phyloP scores from a whole-genome alignment of 2,888 invertebrate genomes.

The Drosophila merina region DNA sequence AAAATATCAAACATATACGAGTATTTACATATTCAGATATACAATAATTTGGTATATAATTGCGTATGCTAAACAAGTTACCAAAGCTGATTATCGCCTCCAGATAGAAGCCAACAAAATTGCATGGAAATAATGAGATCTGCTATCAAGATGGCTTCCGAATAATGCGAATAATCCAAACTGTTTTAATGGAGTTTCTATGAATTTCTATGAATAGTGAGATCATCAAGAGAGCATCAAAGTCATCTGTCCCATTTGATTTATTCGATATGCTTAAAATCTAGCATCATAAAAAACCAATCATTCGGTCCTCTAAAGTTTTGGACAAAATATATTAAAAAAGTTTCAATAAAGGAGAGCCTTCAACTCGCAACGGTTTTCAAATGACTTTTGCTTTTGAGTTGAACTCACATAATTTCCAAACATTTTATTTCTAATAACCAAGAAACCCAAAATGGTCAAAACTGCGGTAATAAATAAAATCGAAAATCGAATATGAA shows the following conservation, averaged over 20 bases:
- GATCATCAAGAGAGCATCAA: slow-evolving; percentile 36
- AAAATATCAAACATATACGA: slow-evolving; percentile 55
- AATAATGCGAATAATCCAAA: slow-evolving; percentile 3
- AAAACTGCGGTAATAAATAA: slow-evolving; percentile 67
- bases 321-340: slow-evolving; percentile 51
- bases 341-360: slow-evolving; percentile 49
- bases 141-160: slow-evolving; percentile 29
- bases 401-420: slow-evolving; percentile 72
- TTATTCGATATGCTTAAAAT: slow-evolving; percentile 10
- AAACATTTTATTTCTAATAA: slow-evolving; percentile 58
- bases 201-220: slow-evolving; percentile 13
- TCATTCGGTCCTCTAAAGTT: slow-evolving; percentile 15
- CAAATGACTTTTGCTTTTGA: slow-evolving; percentile 34
- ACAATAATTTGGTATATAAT: slow-evolving; percentile 36
- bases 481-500: slow-evolving; percentile 67
- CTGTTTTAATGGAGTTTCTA: slow-evolving; percentile 7
- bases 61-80: slow-evolving; percentile 48
- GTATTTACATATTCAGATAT: slow-evolving; percentile 44
- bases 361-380: slow-evolving; percentile 44
- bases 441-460: slow-evolving; percentile 66
- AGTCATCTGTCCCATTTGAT: slow-evolving; percentile 15
- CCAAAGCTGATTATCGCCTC: slow-evolving; percentile 37
- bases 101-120: slow-evolving; percentile 40
- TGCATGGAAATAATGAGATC: slow-evolving; percentile 39
- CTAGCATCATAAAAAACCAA: slow-evolving; percentile 8